A percentile compares a stretch with the other conserved stretches of the same genome.
Evolutionary conservation across 2,888 invertebrate species (phyloP).

Genomic region (Ctenicera cuprea): DNA sequence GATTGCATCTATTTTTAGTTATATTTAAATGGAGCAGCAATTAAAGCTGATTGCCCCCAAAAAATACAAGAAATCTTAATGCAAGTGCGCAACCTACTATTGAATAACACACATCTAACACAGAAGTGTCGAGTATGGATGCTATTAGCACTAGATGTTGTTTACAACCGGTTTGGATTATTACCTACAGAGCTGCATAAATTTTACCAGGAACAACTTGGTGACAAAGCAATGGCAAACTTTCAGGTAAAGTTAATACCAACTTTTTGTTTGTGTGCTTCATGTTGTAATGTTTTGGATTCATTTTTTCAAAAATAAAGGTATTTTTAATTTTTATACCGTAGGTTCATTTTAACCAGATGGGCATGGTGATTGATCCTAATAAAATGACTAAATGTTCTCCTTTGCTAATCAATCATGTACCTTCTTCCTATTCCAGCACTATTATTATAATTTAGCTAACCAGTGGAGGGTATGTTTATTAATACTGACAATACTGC

Average conservation of each 20-base stretch:
- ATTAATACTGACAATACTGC: no score
- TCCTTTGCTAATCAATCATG: no score
- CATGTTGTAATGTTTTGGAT: neutral
- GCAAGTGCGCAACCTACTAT: constrained; percentile 66
- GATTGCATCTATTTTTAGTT: constrained; percentile 70
- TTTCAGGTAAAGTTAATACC: constrained; percentile 63
- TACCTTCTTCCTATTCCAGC: no score
- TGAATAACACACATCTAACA: constrained; percentile 66
- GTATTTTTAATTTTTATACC: neutral
- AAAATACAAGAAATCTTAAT: constrained; percentile 67
- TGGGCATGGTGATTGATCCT: no score
- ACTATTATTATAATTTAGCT: no score
- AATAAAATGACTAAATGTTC: no score
- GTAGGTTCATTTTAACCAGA: no score
- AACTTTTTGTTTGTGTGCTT: neutral
- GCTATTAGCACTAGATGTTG: constrained; percentile 70
- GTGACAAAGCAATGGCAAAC: constrained; percentile 64
- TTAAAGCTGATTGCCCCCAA: constrained; percentile 62
- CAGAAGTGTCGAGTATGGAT: constrained; percentile 69
- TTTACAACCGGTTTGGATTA: constrained; percentile 66
- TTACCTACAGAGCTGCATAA: constrained; percentile 67
- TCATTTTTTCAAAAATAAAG: neutral
- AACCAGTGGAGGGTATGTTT: no score
- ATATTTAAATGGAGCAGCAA: constrained; percentile 67
- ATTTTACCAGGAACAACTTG: constrained; percentile 70